Conservation (phyloP, 2,113 vertebrate species). For the Festucalex cinctus region DNA sequence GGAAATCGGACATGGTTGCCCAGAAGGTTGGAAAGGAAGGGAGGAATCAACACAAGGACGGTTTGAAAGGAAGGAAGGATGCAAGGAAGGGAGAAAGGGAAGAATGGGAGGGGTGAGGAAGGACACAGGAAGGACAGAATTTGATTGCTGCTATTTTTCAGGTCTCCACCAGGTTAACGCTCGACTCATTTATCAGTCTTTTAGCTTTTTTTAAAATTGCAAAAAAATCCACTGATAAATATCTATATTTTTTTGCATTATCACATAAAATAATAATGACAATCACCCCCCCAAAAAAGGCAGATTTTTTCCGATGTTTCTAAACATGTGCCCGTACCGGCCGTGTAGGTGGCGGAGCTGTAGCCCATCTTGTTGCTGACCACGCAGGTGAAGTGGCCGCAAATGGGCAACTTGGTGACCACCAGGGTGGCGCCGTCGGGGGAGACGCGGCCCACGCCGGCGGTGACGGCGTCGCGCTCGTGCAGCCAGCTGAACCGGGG, state of each 20-base stretch:
- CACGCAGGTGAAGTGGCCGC: conserved; percentile 74
- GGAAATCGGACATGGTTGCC: conserved; percentile 19
- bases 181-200: no score
- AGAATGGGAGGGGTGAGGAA: no score
- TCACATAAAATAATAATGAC: background rate
- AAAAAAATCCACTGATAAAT: no score
- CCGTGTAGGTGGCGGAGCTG: conserved; percentile 66
- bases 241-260: no score
- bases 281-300: background rate
- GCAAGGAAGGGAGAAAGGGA: no score
- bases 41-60: background rate
- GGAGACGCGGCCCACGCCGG: conserved; percentile 56
- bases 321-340: conserved; percentile 45
- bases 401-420: conserved; percentile 53
- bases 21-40: background rate
- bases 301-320: no score
- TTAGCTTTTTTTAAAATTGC: no score
- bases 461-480: conserved; percentile 48
- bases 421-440: conserved; percentile 52
- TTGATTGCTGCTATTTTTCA: no score
- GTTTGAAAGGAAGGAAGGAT: background rate
- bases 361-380: conserved; percentile 71
- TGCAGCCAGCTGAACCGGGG: conserved; percentile 72
- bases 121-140: no score
- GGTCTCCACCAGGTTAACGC: no score